Base-by-base conservation (phyloP, 2,113 vertebrate genomes). In the Ardeotis arabs region DNA sequence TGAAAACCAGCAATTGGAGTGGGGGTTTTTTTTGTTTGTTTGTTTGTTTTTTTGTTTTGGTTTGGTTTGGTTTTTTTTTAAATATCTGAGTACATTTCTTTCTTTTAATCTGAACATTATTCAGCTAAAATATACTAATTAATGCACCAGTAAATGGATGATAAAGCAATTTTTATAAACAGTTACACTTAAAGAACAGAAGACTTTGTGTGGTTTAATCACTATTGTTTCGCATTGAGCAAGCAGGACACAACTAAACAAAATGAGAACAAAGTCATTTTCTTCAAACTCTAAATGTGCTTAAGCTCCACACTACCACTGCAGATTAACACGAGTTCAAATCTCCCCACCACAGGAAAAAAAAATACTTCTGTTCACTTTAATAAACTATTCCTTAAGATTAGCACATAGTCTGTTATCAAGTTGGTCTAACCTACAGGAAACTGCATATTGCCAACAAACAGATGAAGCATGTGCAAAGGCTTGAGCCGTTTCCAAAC, bases 1-100 rank as follows among this genome's bases (percentile, higher is more conserved):
- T 83, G 63, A 95, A 90, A 96, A 72, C 56, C 69, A 93, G 49
- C n/a, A 92, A 84, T 29, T 70, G 27, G 79, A 87, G 37, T 23
- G 14, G 60, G 13, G 41, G 41, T 33, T 14, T 29, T 84, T 93
- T 58, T 55, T 12, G 50, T 25, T 52, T 14, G 12, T 52, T 50
- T 52, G 9, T 39, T 39, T 39, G 39, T 39, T 41, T 41, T 12
- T 41, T 41, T 41, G 39, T 41, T 41, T 39, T 10, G 11, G 24
- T 52, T 52, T 22, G 11, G 49, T 50, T 50, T 8, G 18, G 10
- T 12, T 41, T 33, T 5, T 78, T 82, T 81, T 69, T 35, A 47
- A 45, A 53, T 55, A 20, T 27, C 50, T 39, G 28, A 63, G 44
- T 62, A 79, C 5, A 50, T 66, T 66, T 49, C 22, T 53, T 69